Base-by-base conservation (phyloP, 2,797 vertebrate species). In the Centroberyx gerrardi region DNA sequence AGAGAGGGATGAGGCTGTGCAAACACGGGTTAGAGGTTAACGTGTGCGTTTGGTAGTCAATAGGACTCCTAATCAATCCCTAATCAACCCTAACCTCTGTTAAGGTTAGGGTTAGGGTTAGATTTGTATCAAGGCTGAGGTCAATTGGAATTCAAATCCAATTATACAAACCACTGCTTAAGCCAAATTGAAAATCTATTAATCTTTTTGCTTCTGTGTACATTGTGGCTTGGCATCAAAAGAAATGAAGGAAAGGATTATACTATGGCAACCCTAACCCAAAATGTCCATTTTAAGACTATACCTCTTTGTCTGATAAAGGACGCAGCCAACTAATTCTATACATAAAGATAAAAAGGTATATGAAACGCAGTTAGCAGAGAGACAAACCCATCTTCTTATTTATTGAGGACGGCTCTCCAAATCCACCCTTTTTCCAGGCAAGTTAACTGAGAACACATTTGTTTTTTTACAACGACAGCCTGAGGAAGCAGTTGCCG, bases 161-260 rank as follows among this genome's bases (percentile, higher is more conserved):
- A 76, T 90, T 85, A 87, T 88, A 65, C 60, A 78, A 83, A 90
- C 86, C 8, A 55, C 0, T 46, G 68, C 66, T 85, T 62, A 33
- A 78, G 74, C 40, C 29, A 7, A 61, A 38, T 12, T 38, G 6
- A 9, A 36, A 36, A 4, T 33, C 28, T 7, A 12, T 13, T 28
- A 4, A 1, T 13, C 2, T 60, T 28, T n/a, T 63, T 29, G 46
- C 14, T 9, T 49, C 27, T 49, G 14, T 14, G 22, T 9, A 31
- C 28, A 44, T 44, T 31, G 10, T 49, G 62, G 3, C 9, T 3
- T 33, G 46, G 2, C 51, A 18, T 38, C 8, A 70, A 36, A 52
- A 22, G 14, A 28, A 49, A 15, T 49, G 40, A 22, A 10, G 15
- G 17, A 27, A 36, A 36, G 4, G 33, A 36, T 36, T 36, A 3